Evolutionary conservation across 2,113 vertebrate species (phyloP), one percentile per base, ranked within the genome.

Genomic region (Poicephalus gulielmi): DNA sequence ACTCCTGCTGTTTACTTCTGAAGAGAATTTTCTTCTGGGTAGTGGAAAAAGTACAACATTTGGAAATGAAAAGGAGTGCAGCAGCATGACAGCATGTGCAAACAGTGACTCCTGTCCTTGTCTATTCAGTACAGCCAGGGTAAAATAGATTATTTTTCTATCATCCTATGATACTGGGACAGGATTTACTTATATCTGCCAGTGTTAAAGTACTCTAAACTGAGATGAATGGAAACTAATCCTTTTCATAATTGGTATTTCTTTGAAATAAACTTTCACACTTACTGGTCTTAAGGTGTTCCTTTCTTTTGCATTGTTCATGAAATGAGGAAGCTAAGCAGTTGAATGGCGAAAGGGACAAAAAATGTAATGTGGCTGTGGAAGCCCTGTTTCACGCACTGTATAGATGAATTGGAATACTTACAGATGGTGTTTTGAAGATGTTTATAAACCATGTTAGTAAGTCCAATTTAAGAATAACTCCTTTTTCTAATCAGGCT

Each of bases 1-100:
- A 50, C 66, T 94, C 92, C 75, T 49, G 68, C 84, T 79, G 81
- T 84, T 97, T 96, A 75, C 57, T 93, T 94, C 62, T 93, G 81
- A 91, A 82, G 57, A 91, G 62, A 82, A 79, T 89, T 93, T 88
- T 78, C 66, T 75, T 88, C 84, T 47, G 43, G 85, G 24, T 57
- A 25, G 7, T 67, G 64, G 64, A 47, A 66, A 89, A 96, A 92
- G 53, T 64, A 66, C 24, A 89, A 64, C 62, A 59, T 88, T 91
- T 60, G 52, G 66, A 87, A 94, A 80, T 90, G 44, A 77, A 90
- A 91, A 92, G 37, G 13, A 5, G 0, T 84, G 50, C 88, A 91
- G 50, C 80, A 90, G 83, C 64, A 28, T 74, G 62, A 68, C 41
- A 68, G 80, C 52, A 37, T 31, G 31, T 73, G 78, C 66, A 79